Percentiles rank a stretch among this genome's conserved stretches.
Evolutionary conservation across 2,888 invertebrate genomes (phyloP).

Genomic region (Tachystola acroxantha): DNA sequence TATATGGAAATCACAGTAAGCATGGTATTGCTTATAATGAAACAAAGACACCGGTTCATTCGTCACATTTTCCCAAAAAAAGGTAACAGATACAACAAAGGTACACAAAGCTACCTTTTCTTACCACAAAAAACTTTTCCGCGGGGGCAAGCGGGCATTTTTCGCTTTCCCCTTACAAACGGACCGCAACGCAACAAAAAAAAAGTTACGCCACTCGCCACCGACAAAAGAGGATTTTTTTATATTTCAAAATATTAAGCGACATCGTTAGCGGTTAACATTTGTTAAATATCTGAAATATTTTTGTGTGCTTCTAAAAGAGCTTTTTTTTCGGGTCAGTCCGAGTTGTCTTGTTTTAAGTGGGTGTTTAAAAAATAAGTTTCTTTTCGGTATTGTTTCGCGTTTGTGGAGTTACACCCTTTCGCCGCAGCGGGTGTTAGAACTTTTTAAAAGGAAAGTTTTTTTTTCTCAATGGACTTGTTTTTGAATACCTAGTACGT

Average conservation of each 20-base stretch:
- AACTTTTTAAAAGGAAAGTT: constrained; percentile 48
- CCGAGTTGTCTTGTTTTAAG: constrained; percentile 45
- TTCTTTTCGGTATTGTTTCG: constrained; percentile 33
- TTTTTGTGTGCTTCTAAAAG: constrained; percentile 42
- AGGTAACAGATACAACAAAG: constrained; percentile 30
- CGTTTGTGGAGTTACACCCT: constrained; percentile 11
- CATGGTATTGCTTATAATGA: too few species aligned
- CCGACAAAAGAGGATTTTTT: constrained; percentile 62
- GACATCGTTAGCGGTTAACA: constrained; percentile 73
- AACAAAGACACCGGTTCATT: constrained; percentile 2
- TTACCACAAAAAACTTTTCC: constrained; percentile 74
- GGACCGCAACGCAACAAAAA: constrained; percentile 66
- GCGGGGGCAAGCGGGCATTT: constrained; percentile 60
- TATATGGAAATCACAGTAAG: too few species aligned
- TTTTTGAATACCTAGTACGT: too few species aligned
- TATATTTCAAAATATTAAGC: constrained; percentile 70
- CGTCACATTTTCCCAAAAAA: constrained; percentile 25
- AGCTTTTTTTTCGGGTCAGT: constrained; percentile 32
- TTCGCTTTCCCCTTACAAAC: constrained; percentile 66
- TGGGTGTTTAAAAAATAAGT: constrained; percentile 33
- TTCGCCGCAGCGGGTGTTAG: constrained; percentile 39
- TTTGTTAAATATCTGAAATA: constrained; percentile 74
- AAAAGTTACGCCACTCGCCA: constrained; percentile 59
- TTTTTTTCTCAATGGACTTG: constrained; percentile 13
- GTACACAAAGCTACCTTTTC: constrained; percentile 67